Evolutionary conservation across 2,113 vertebrate genomes (phyloP).

Genomic region (Cathartes aura): DNA sequence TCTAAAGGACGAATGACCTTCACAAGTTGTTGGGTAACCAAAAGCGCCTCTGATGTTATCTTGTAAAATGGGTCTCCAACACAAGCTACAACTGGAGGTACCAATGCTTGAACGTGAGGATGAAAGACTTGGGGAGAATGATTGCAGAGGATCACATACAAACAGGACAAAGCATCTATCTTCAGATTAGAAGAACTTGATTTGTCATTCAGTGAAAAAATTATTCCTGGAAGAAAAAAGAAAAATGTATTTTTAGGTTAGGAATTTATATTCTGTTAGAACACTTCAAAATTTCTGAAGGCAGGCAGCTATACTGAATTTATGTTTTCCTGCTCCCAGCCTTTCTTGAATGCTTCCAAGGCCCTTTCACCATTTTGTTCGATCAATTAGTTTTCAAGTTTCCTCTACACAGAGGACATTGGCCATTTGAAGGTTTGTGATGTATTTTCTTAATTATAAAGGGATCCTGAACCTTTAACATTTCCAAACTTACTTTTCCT

Average conservation of each 20-base stretch:
- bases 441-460: neutral
- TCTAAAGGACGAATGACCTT: constrained; percentile 97
- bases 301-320: neutral
- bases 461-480: neutral
- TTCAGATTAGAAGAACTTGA: constrained; percentile 98
- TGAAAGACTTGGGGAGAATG: constrained; percentile 97
- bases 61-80: constrained; percentile 99
- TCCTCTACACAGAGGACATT: neutral
- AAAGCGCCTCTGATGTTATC: constrained; percentile 97
- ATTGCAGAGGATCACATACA: constrained; percentile 96
- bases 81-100: constrained; percentile 95
- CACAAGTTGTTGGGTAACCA: constrained; percentile 97
- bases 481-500: neutral
- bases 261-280: neutral
- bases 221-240: constrained; percentile 86
- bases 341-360: neutral
- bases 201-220: constrained; percentile 98
- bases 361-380: neutral
- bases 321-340: neutral
- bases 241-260: neutral
- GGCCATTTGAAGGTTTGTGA: neutral
- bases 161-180: constrained; percentile 95
- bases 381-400: neutral
- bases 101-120: constrained; percentile 93
- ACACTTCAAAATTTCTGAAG: neutral